Base-by-base conservation (phyloP, 2,113 vertebrate species). In the Pogona vitticeps region DNA sequence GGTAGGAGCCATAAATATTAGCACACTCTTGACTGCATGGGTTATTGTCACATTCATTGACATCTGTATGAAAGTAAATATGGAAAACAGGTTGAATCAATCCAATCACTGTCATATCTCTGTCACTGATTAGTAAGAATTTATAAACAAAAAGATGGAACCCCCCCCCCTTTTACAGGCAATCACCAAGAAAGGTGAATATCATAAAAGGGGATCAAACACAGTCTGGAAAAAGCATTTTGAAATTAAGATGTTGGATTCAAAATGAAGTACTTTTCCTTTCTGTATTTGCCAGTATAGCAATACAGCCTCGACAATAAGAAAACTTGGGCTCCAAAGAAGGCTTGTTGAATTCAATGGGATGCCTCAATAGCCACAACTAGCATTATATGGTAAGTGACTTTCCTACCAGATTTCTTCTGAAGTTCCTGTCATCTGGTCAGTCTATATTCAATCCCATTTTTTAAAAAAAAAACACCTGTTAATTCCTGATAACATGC, bases 21-120 rank as follows among this genome's bases (percentile, higher is more conserved):
- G 98, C 98, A 13, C 98, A 99, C 83, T 99, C 98, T 92, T 99
- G 98, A 95, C 97, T 97, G 92, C 98, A 99, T 36, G 97, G 98
- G 40, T 91, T 97, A 36, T 92, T 90, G 38, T 98, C 96, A 10
- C 98, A 99, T 90, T 99, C 98, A 1, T 99, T 99, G 87, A 98
- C 87, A 86, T 99, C 98, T 99, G 94, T 9, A 52, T 70, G 90
- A 90, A 92, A 89, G 76, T 59, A 93, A 92, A 88, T 82, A 83
- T 26, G 91, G 56, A 21, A 2, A 28, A 42, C 68, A 82, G 15
- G 28, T 42, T 0, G 28, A 67, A 31, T 90, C 78, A 83, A 28
- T 26, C 23, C 67, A 4, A 26, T 73, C 75, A 33, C 6, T 1
- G 26, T n/a, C 73, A 75, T 67, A 14, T 4, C 40, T 56, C 67